Base-by-base conservation (phyloP, 2,113 vertebrate species). In the Hylia prasina region DNA sequence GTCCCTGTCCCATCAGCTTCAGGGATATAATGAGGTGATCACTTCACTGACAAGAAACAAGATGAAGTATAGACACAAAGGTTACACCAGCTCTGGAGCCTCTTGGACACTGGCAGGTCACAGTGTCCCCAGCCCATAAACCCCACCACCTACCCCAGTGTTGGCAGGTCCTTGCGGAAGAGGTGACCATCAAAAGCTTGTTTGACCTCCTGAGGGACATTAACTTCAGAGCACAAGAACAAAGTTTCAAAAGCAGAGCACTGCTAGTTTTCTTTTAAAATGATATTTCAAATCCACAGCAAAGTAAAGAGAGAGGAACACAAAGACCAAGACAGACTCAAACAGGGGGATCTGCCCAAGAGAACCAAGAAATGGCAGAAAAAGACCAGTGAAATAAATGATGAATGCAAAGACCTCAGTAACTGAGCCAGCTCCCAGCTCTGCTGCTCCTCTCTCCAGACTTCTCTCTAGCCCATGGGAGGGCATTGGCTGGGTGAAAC, bases 171-270 rank as follows among this genome's bases (percentile, higher is more conserved):
- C 17, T 33, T 53, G 44, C 39, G 42, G 48, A 81, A 87, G 37
- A 51, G 23, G 24, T 15, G 42, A 60, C 18, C 2, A 3, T 15
- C 15, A 63, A 40, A n/a, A 22, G 8, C 18, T 65, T 13, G 4
- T n/a, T 10, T 12, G 37, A 76, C 51, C 11, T 79, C 57, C 66
- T 0, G 0, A 60, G 28, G 68, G 18, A 48, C 0, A 0, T 28
- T 72, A 40, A 37, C 44, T 25, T 39, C 44, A 17, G 60, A 75
- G 45, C 54, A 47, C 44, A 78, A 63, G 23, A 72, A 19, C 56
- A 60, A 65, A 69, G 40, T 47, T 80, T 81, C 12, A 23, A 27
- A 69, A 73, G 15, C 11, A 61, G 15, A 66, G 37, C 21, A 30
- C 7, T 21, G 10, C 21, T 78, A 24, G 39, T 82, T 87, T 66